Evolutionary conservation across 1,140 invertebrate genomes (phyloP), one percentile per base, ranked within the genome.

Genomic region (Micrasema minimum): DNA sequence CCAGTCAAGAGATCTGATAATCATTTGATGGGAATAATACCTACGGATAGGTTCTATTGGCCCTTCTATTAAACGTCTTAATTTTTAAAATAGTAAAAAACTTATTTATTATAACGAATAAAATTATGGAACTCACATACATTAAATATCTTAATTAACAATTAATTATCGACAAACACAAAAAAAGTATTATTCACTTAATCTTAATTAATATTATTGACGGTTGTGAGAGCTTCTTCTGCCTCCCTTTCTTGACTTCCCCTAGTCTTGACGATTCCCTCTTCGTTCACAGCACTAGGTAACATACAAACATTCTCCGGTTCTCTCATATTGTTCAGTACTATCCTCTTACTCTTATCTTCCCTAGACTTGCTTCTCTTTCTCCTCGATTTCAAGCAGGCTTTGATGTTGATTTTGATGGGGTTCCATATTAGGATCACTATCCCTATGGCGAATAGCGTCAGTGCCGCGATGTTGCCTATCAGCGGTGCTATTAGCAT

Each of bases 381-480:
- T 12, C 31, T 38, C 12, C 23, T 23, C 1, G n/a, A 11, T 23
- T 70, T 46, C 0, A 61, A 22, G 43, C 71, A 73, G 11, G 71
- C 68, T 53, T 20, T 65, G 7, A 75, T 51, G 59, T 75, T 75
- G 2, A 75, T 46, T 45, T 12, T 73, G 4, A 73, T 53, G 2
- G 74, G 74, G 10, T 43, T 73, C 67, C 68, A 73, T n/a, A 75
- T 31, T 9, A 75, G 43, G 12, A 73, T 66, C 16, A 72, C 23
- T 14, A 75, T 68, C 14, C 74, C 74, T n/a, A 75, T 46, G 16
- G 50, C 57, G 50, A 75, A 75, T 55, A 75, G 66, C 0, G 62
- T 46, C 35, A 75, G 50, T 2, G 68, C 46, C 12, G 68, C 37
- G 12, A 70, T 51, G 51, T 64, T 75, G 14, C 74, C 74, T 16